phyloP scores from a whole-genome alignment of 1,140 invertebrate genomes.

The Drosophila insularis region DNA sequence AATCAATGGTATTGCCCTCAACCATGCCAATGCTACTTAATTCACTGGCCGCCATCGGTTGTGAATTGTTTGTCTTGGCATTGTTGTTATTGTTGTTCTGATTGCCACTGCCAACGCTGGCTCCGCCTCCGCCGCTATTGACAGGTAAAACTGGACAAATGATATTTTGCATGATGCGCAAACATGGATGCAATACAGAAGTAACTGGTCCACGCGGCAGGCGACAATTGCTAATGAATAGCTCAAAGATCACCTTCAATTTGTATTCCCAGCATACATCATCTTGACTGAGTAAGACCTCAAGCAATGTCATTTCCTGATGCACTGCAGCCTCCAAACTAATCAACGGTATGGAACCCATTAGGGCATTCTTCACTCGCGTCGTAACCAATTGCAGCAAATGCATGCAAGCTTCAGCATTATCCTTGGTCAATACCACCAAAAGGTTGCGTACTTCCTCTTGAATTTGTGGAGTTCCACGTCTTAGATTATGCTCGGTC shows the following conservation, averaged over 20 bases:
- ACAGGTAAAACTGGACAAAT: constrained; percentile 87
- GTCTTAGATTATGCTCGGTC: constrained; percentile 94
- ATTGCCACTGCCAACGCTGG: constrained; percentile 82
- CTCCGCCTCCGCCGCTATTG: constrained; percentile 84
- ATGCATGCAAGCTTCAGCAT: constrained; percentile 92
- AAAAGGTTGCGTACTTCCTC: constrained; percentile 94
- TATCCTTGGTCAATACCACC: constrained; percentile 95
- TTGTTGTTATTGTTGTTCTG: constrained; percentile 44
- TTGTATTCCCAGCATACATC: constrained; percentile 98
- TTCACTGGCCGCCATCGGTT: constrained; percentile 60
- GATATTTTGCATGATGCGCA: constrained; percentile 91
- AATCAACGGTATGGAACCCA: constrained; percentile 84
- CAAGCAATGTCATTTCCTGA: constrained; percentile 94
- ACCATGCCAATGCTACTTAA: constrained; percentile 84
- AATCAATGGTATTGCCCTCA: constrained; percentile 88
- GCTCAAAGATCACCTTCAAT: constrained; percentile 92
- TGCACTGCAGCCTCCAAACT: constrained; percentile 90
- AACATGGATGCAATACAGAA: constrained; percentile 86
- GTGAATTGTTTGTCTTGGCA: constrained; percentile 82
- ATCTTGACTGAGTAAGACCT: constrained; percentile 94
- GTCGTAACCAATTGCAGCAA: constrained; percentile 92
- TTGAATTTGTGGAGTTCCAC: constrained; percentile 90
- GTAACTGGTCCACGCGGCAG: constrained; percentile 72
- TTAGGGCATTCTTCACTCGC: constrained; percentile 90
- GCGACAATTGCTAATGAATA: constrained; percentile 90